phyloP scores from a whole-genome alignment of 2,113 vertebrate species.

The Myanophis thanlyinensis region DNA sequence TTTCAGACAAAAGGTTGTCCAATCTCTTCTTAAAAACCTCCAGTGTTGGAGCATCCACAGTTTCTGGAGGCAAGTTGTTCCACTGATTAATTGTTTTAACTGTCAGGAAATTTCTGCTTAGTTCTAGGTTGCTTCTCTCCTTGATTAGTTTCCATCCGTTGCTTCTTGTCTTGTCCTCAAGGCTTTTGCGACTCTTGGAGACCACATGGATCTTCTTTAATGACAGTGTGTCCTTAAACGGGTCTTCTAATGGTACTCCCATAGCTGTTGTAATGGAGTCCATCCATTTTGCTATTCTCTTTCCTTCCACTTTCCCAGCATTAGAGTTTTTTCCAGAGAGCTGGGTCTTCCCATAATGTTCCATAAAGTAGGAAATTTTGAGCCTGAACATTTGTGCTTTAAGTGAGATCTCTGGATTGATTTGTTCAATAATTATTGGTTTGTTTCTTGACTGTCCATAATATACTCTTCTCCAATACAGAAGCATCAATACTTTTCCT shows the following conservation, averaged over 20 bases:
- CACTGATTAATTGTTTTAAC: no score
- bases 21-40: no score
- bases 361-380: neutral
- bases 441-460: neutral
- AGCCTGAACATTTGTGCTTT: neutral
- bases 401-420: neutral
- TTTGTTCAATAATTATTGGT: neutral
- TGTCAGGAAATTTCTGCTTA: no score
- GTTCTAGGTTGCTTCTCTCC: no score
- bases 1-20: no score
- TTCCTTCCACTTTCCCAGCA: neutral
- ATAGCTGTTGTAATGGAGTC: neutral
- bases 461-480: neutral
- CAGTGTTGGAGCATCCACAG: no score
- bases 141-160: no score
- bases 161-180: no score
- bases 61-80: no score
- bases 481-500: neutral
- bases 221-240: neutral
- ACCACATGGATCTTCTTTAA: neutral
- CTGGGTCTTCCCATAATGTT: neutral
- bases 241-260: neutral
- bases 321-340: neutral
- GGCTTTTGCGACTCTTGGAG: neutral
- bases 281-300: neutral